These are phyloP conservation scores for Butastur rufipennis DNA, from an alignment of 2,113 vertebrate genomes.

Conservation along the genomic window DNA sequence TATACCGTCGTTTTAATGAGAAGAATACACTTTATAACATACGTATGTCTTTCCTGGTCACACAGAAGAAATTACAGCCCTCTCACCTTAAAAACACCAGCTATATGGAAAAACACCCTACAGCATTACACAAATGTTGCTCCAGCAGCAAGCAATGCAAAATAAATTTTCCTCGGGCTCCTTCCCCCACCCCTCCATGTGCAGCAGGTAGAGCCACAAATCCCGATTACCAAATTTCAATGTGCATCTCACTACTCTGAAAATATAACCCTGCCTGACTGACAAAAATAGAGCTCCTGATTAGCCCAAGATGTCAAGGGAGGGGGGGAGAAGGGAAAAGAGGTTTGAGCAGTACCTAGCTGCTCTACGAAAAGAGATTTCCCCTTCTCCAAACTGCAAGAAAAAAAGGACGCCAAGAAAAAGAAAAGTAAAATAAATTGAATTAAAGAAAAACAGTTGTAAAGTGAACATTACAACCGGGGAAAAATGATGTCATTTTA, in stretches of 20 bases:
- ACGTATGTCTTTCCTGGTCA: constrained; percentile 7
- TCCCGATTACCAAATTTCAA: background rate
- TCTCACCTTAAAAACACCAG: background rate
- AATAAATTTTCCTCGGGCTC: background rate
- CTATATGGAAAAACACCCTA: background rate
- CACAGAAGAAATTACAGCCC: background rate
- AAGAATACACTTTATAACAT: constrained; percentile 52
- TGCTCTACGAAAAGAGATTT: background rate
- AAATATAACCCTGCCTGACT: background rate
- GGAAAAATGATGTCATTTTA: constrained; percentile 66
- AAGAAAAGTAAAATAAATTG: constrained; percentile 62
- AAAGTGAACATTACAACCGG: constrained; percentile 57
- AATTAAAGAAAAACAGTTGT: constrained; percentile 68
- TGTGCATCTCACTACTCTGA: background rate
- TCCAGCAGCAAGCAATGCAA: background rate
- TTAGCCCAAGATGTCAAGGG: background rate
- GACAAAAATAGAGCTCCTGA: background rate
- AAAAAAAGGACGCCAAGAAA: constrained; percentile 45
- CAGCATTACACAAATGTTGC: background rate
- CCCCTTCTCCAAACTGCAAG: background rate
- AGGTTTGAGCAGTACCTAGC: background rate
- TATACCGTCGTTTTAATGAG: constrained; percentile 53
- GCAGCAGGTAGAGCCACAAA: constrained; percentile 18
- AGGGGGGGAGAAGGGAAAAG: background rate
- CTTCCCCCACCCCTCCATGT: background rate